A percentile compares a stretch with the other conserved stretches of the same genome.
Evolutionary conservation across 2,113 vertebrate genomes (phyloP).

Genomic region (Gorsachius goisagi): DNA sequence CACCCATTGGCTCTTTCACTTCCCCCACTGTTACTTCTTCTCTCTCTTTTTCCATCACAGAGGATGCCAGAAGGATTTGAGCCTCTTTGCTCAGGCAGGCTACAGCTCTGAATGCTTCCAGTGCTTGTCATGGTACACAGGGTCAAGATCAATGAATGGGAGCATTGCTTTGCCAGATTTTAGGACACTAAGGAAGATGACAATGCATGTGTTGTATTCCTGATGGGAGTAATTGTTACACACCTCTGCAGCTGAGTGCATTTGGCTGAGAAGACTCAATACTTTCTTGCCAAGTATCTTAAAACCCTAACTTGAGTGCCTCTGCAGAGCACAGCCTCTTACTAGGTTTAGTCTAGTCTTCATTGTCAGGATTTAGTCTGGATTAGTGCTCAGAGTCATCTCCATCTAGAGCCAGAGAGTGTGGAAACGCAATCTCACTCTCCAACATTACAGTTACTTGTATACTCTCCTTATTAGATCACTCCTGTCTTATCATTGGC

Average conservation of each 20-base stretch:
- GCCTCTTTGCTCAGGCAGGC: background rate
- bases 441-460: background rate
- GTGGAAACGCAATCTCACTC: background rate
- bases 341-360: background rate
- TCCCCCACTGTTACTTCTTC: background rate
- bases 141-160: background rate
- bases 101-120: background rate
- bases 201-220: rapidly evolving
- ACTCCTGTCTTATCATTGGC: background rate
- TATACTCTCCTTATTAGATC: background rate
- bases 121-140: background rate
- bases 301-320: background rate
- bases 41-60: background rate
- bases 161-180: background rate
- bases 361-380: background rate
- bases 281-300: background rate
- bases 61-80: background rate
- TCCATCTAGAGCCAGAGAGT: background rate
- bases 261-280: background rate
- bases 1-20: background rate
- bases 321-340: background rate
- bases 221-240: background rate
- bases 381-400: background rate
- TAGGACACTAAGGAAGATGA: background rate
- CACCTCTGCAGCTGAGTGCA: background rate